Base-by-base conservation (phyloP, 2,113 vertebrate species). In the Platycercus adscitus region DNA sequence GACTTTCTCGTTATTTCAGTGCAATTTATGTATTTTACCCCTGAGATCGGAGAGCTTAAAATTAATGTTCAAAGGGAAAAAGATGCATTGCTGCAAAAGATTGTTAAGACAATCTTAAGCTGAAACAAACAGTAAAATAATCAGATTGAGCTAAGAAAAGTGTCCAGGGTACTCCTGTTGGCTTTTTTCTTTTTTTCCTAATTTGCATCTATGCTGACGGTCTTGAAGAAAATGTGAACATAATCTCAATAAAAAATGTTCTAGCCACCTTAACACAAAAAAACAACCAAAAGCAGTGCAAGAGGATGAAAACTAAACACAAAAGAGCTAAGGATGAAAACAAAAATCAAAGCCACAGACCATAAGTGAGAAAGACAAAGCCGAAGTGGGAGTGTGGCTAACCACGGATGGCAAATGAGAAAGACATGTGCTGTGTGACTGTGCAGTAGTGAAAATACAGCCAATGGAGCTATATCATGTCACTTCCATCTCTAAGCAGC, bases 11-110 rank as follows among this genome's bases (percentile, higher is more conserved):
- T 29, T 7, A 58, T 81, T 93, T 91, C 75, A 80, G 28, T 70
- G 81, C 63, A 72, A 82, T 91, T 97, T 73, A 88, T 83, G n/a
- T 53, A 81, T 88, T 91, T 86, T 78, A 75, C 37, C 47, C 68
- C 72, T 75, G 46, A 75, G 46, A 56, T 33, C 5, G 1, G 7
- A 84, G 21, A 2, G 10, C 65, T 86, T 55, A 71, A 81, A 93
- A 95, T 75, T 68, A 60, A 76, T 16, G 35, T 68, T 72, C 15
- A 61, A 69, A 9, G 17, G 39, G 28, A 49, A 88, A 96, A 95
- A 56, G 33, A n/a, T 69, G 17, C 44, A 44, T 46, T 65, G 31
- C 43, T 88, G 71, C 39, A 86, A 66, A 95, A 93, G 46, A 78
- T 15, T 81, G 70, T 69, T 86, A 91, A 89, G 20, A 41, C 79